Evolutionary conservation across 2,888 invertebrate genomes (phyloP).

Genomic region (Tethea ocularis): DNA sequence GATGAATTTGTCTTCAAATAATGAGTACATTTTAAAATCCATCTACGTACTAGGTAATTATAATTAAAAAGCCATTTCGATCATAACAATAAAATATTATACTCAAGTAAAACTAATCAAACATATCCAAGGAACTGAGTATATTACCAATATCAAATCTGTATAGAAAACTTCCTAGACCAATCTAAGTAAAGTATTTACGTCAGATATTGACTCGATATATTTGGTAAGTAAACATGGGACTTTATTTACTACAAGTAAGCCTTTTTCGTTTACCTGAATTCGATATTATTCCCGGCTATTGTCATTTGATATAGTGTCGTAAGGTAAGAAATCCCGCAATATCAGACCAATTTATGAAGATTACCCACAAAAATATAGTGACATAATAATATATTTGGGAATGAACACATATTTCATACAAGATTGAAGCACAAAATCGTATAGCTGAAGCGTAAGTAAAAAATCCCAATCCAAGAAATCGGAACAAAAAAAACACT

Average conservation of each 20-base stretch:
- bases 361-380: constrained; percentile 9
- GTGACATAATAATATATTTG: constrained; percentile 17
- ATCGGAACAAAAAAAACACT: constrained; percentile 60
- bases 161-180: constrained; percentile 31
- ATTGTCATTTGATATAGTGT: constrained; percentile 18
- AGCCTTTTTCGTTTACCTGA: constrained; percentile 34
- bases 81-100: background rate
- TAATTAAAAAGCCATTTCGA: background rate
- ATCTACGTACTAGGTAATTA: too few species aligned
- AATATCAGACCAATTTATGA: constrained; percentile 15
- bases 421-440: constrained; percentile 16
- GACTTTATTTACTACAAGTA: constrained; percentile 28
- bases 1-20: too few species aligned
- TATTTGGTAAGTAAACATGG: constrained; percentile 28
- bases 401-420: constrained; percentile 25
- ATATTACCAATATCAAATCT: constrained; percentile 21
- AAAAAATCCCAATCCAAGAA: constrained; percentile 41
- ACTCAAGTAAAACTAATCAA: background rate
- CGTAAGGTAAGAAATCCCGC: constrained; percentile 20
- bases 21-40: too few species aligned
- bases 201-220: constrained; percentile 22
- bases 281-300: constrained; percentile 16
- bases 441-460: constrained; percentile 34
- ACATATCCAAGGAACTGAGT: background rate
- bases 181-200: constrained; percentile 29